Evolutionary conservation across 2,113 vertebrate genomes (phyloP).

Genomic region (Empidonax alnorum): DNA sequence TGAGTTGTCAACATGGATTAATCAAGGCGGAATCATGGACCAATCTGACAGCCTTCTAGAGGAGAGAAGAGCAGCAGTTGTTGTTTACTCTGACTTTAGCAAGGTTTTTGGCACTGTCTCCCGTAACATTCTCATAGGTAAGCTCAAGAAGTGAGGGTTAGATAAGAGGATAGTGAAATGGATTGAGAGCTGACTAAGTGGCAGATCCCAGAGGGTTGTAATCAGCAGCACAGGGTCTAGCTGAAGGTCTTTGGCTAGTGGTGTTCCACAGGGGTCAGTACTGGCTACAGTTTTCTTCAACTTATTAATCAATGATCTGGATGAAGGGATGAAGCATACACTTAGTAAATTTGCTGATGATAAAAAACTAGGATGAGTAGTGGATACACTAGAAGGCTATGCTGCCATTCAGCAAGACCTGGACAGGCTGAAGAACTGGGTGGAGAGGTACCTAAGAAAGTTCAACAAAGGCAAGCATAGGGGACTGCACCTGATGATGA

Average conservation of each 20-base stretch:
- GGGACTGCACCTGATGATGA: not conserved
- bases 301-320: not conserved
- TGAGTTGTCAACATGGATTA: not conserved
- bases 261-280: not conserved
- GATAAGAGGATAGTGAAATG: too few species aligned
- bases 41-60: not conserved
- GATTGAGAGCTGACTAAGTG: not conserved
- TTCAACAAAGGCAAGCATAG: not conserved
- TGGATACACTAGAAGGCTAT: not conserved
- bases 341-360: not conserved
- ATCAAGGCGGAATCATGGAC: not conserved
- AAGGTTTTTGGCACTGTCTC: not conserved
- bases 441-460: not conserved
- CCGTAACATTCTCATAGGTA: not conserved
- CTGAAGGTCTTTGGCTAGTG: not conserved
- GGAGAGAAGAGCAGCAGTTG: not conserved
- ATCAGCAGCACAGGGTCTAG: not conserved
- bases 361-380: not conserved
- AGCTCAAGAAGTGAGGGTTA: not conserved
- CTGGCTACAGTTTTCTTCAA: not conserved
- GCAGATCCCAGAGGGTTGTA: not conserved
- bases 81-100: not conserved
- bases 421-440: not conserved
- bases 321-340: not conserved
- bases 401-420: not conserved